These are phyloP conservation scores for Jaculus jaculus DNA, from an alignment of 2,113 vertebrate species.

Conservation along the genomic window DNA sequence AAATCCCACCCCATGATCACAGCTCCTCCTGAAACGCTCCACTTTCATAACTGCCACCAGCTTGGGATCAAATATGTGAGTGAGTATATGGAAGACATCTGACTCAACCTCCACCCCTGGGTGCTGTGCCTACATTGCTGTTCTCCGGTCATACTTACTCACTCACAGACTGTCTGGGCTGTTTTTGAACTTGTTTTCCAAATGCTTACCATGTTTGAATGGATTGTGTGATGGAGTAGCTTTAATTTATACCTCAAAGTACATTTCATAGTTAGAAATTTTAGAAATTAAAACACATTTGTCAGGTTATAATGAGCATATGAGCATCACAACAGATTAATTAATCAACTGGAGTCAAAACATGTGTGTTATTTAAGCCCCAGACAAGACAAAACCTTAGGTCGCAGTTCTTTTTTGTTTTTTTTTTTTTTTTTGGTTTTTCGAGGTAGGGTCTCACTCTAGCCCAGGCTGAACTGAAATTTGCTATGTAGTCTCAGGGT, in stretches of 20 bases:
- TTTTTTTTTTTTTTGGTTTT: too few relatives aligned
- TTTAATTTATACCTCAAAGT: background rate
- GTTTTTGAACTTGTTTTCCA: background rate
- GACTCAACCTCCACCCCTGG: background rate
- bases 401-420: too few relatives aligned
- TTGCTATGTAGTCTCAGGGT: too few relatives aligned
- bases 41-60: too few relatives aligned
- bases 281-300: constrained; percentile 27
- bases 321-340: background rate
- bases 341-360: background rate
- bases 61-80: too few relatives aligned
- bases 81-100: too few relatives aligned
- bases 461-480: too few relatives aligned
- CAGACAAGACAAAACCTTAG: background rate
- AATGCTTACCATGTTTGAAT: background rate
- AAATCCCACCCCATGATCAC: too few relatives aligned
- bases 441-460: too few relatives aligned
- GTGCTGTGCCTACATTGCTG: background rate
- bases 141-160: background rate
- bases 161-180: background rate
- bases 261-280: background rate
- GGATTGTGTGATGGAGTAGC: background rate
- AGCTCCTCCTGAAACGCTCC: too few relatives aligned
- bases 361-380: background rate
- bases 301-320: background rate